These are phyloP conservation scores for Spinibarbus caldwelli DNA, from an alignment of 2,797 vertebrate genomes.

Conservation along the genomic window DNA sequence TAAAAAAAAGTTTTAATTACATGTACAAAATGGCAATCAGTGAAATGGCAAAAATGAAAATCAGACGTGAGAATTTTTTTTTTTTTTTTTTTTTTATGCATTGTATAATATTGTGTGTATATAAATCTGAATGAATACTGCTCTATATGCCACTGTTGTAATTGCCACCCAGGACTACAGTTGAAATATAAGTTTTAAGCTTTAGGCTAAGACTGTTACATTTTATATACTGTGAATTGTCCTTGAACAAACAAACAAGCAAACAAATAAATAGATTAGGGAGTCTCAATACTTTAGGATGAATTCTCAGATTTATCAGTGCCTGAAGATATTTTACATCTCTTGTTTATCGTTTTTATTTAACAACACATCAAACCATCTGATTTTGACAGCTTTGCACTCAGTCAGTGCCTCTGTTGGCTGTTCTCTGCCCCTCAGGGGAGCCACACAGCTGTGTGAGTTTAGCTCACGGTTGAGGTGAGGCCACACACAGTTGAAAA, in stretches of 20 bases:
- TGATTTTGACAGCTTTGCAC: slow-evolving; percentile 14
- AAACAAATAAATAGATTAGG: neutral
- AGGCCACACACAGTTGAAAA: slow-evolving; percentile 34
- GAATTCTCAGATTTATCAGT: neutral
- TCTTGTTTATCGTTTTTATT: neutral
- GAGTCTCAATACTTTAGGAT: neutral
- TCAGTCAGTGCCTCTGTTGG: slow-evolving; percentile 32
- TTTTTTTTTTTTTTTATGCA: no score
- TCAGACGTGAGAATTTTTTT: no score
- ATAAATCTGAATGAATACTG: neutral
- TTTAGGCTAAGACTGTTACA: no score
- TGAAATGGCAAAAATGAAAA: no score
- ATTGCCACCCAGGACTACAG: neutral
- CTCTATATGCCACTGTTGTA: neutral
- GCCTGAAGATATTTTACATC: neutral
- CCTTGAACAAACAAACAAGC: neutral
- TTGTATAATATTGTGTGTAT: neutral
- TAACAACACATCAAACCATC: neutral
- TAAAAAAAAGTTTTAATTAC: no score
- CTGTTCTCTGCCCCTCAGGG: slow-evolving; percentile 42
- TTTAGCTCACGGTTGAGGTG: slow-evolving; percentile 55
- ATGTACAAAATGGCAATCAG: no score
- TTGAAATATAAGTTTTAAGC: no score
- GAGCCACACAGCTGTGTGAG: slow-evolving; percentile 52
- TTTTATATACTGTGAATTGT: neutral